phyloP scores from a whole-genome alignment of 2,113 vertebrate species.

The Phasianus colchicus region DNA sequence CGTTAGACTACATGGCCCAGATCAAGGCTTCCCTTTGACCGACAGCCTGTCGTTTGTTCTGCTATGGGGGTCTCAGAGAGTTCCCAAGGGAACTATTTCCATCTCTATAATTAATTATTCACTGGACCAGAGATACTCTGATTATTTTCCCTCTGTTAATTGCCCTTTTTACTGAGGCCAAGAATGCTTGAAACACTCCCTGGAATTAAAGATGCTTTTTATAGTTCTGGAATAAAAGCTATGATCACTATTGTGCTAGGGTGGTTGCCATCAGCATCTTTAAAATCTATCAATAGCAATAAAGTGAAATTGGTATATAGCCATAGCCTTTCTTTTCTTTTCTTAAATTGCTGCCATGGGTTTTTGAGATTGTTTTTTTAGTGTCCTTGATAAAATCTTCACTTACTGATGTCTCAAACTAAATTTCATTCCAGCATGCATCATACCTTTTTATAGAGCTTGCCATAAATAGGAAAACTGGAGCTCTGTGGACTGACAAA shows the following conservation, averaged over 20 bases:
- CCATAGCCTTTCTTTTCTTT: background rate
- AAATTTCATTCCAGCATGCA: background rate
- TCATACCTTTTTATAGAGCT: background rate
- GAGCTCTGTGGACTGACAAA: background rate
- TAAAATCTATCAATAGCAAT: background rate
- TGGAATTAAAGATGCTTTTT: background rate
- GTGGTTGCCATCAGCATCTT: background rate
- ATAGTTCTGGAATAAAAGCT: slow-evolving; percentile 9
- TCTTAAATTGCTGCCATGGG: slow-evolving; percentile 3
- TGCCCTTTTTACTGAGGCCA: background rate
- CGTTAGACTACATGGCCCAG: fast-evolving
- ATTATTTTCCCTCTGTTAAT: background rate
- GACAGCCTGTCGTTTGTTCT: background rate
- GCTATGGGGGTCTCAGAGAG: background rate
- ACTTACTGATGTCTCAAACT: background rate
- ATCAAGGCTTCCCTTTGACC: background rate
- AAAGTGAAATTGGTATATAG: background rate
- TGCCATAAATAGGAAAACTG: background rate
- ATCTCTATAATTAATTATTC: background rate
- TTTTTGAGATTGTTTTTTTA: background rate
- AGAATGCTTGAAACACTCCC: background rate
- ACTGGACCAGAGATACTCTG: background rate
- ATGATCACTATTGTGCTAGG: background rate
- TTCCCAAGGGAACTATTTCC: background rate
- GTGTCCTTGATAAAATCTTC: slow-evolving; percentile 20